A percentile compares a stretch with the other conserved stretches of the same genome.
Conservation (phyloP, 2,797 vertebrate genomes). For the Rhadinocentrus ornatus region DNA sequence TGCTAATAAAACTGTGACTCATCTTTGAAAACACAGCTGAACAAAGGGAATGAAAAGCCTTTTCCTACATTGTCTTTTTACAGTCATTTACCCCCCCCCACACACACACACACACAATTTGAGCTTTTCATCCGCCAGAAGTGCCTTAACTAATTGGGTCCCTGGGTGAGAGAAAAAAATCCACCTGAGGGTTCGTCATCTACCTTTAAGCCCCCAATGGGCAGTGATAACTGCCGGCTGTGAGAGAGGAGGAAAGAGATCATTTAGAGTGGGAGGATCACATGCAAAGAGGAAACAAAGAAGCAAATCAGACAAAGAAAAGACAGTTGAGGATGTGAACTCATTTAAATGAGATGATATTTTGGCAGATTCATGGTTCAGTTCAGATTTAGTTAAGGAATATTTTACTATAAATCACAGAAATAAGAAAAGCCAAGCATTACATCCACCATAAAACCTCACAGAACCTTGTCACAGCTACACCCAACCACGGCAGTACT, state of each 20-base stretch:
- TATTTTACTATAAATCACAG: slow-evolving; percentile 19
- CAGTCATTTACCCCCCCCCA: not conserved
- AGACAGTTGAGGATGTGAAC: slow-evolving; percentile 2
- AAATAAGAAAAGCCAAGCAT: not conserved
- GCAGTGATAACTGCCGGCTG: slow-evolving; percentile 25
- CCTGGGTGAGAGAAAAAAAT: slow-evolving; percentile 48
- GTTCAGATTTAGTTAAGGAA: slow-evolving; percentile 15
- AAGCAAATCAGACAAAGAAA: slow-evolving; percentile 8
- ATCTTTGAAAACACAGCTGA: slow-evolving; percentile 25
- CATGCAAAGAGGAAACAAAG: slow-evolving; percentile 20
- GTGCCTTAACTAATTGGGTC: slow-evolving; percentile 68
- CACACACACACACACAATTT: too few relatives aligned
- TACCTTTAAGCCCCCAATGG: slow-evolving; percentile 38
- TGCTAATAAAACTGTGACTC: slow-evolving; percentile 24
- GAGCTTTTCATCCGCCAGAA: slow-evolving; percentile 48
- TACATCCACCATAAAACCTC: slow-evolving; percentile 31
- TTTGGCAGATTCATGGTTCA: slow-evolving; percentile 14
- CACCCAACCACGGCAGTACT: slow-evolving; percentile 57
- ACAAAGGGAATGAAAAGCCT: slow-evolving; percentile 31
- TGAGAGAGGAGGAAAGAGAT: slow-evolving; percentile 9
- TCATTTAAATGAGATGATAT: slow-evolving; percentile 8
- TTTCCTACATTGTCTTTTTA: slow-evolving; percentile 3
- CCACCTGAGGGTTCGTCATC: slow-evolving; percentile 52
- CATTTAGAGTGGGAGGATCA: slow-evolving; percentile 21
- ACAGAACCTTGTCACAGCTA: slow-evolving; percentile 30